Conservation (phyloP, 2,113 vertebrate genomes). For the Apteryx owenii region DNA sequence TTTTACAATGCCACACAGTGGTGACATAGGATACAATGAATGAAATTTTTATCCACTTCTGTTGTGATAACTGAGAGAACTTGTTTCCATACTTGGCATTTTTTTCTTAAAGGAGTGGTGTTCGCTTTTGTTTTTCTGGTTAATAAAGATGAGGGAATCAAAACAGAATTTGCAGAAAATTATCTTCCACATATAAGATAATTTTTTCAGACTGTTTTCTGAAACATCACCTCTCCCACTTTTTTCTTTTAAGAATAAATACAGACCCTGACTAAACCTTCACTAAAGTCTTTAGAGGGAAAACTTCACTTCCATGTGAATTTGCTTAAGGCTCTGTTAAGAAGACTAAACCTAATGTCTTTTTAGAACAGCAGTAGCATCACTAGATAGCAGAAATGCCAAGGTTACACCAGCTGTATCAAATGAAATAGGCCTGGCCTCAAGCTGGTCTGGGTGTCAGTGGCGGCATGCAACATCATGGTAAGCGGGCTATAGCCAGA, state of each 20-base stretch:
- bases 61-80: neutral
- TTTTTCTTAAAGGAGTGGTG: neutral
- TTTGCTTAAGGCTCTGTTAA: neutral
- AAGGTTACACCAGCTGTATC: neutral
- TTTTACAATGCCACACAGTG: neutral
- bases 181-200: neutral
- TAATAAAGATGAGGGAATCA: neutral
- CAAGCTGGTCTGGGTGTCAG: neutral
- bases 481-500: neutral
- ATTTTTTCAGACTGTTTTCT: neutral
- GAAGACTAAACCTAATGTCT: neutral
- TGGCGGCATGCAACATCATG: rapidly evolving
- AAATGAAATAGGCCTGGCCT: neutral
- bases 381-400: neutral
- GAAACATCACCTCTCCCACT: neutral
- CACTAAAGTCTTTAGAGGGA: neutral
- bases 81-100: neutral
- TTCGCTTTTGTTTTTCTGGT: neutral
- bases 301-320: too few species aligned
- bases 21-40: neutral
- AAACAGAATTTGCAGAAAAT: neutral
- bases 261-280: neutral
- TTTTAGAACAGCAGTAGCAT: neutral
- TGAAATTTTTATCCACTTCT: neutral
- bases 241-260: neutral